A percentile compares a stretch with the other conserved stretches of the same genome.
Conservation (phyloP, 2,797 vertebrate genomes). For the Manis pentadactyla region DNA sequence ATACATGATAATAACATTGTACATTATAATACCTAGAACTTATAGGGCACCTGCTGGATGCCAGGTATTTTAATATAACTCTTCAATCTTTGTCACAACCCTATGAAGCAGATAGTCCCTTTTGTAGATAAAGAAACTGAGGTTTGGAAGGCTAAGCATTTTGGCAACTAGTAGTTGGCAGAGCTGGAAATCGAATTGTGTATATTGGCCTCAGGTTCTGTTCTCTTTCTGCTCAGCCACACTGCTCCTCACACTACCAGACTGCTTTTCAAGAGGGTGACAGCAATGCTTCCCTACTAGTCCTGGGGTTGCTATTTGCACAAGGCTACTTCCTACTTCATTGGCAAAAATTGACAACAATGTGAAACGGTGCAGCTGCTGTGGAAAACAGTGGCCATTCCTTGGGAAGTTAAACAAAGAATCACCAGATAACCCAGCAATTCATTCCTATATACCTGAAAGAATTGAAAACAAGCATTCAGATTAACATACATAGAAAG, state of each 20-base stretch:
- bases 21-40: neutral
- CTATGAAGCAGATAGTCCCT: neutral
- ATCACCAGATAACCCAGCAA: neutral
- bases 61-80: neutral
- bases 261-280: neutral
- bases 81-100: neutral
- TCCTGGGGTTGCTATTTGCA: neutral
- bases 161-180: neutral
- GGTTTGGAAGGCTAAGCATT: neutral
- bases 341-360: neutral
- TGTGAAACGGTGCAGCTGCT: neutral
- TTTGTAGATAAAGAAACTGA: neutral
- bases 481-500: neutral
- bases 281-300: neutral
- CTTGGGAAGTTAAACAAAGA: neutral
- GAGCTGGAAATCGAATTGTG: neutral
- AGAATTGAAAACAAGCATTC: neutral
- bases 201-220: neutral
- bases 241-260: neutral
- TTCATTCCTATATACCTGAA: neutral
- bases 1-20: neutral
- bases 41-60: neutral
- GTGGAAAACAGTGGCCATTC: neutral
- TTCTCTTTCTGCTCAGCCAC: neutral
- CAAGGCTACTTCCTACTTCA: neutral